These are phyloP conservation scores for Parotia lawesii DNA, from an alignment of 2,113 vertebrate species.

Conservation along the genomic window DNA sequence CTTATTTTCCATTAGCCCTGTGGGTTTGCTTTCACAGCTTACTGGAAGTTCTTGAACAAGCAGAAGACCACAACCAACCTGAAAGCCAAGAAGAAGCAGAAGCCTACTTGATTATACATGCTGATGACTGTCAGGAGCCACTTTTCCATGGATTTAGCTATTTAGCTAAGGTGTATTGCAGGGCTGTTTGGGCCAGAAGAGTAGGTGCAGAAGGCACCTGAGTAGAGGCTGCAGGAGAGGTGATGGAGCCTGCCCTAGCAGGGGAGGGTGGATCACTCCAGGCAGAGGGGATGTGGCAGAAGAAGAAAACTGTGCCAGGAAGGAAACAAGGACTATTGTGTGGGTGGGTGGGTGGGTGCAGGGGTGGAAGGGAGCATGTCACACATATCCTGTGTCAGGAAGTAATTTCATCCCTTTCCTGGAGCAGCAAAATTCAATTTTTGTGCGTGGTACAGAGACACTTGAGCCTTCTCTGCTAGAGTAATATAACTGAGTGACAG, in stretches of 20 bases:
- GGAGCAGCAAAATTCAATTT: not conserved
- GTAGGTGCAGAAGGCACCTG: not conserved
- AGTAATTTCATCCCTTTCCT: not conserved
- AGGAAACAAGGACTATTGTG: not conserved
- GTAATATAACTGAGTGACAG: not conserved
- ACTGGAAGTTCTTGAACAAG: not conserved
- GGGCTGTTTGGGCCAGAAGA: not conserved
- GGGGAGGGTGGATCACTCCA: not conserved
- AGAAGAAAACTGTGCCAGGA: not conserved
- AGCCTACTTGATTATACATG: not conserved
- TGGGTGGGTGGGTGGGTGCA: accelerated
- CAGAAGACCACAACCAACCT: not conserved
- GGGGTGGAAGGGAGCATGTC: not conserved
- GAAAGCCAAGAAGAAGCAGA: not conserved
- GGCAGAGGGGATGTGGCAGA: not conserved
- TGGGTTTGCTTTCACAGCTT: not conserved
- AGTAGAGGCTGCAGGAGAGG: not conserved
- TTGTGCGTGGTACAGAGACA: not conserved
- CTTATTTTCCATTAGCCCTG: not conserved
- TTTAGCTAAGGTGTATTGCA: not conserved
- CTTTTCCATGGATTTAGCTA: not conserved
- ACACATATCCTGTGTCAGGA: not conserved
- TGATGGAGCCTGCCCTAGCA: not conserved
- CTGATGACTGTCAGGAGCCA: not conserved
- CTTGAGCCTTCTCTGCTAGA: not conserved